phyloP scores from a whole-genome alignment of 1,140 invertebrate species.

The Sycobia sp. region DNA sequence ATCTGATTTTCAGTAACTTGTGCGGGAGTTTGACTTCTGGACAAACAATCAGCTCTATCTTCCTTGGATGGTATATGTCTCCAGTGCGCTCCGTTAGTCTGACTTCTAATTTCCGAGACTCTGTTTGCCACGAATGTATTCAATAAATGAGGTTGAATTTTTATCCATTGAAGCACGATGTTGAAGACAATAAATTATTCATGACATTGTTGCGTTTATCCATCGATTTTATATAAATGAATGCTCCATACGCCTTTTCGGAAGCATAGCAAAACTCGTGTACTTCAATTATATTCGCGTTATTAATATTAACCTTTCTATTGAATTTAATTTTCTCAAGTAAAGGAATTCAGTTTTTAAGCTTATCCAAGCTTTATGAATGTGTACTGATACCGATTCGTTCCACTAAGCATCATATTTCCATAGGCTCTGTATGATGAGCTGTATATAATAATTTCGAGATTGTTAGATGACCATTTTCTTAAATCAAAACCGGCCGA shows the following conservation, averaged over 20 bases:
- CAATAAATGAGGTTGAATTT: background rate
- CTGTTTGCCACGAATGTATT: constrained; percentile 13
- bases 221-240: too few species aligned
- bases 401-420: constrained; percentile 35
- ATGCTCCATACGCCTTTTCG: too few species aligned
- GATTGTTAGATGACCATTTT: constrained; percentile 39
- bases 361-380: constrained; percentile 17
- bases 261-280: constrained; percentile 43
- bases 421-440: constrained; percentile 40
- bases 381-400: constrained; percentile 19
- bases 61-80: background rate
- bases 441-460: constrained; percentile 13
- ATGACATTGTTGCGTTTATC: too few species aligned
- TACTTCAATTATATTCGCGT: constrained; percentile 29
- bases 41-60: background rate
- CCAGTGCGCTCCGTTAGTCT: background rate
- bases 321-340: constrained; percentile 29
- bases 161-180: constrained; percentile 13
- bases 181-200: background rate
- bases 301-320: constrained; percentile 12
- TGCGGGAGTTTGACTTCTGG: background rate
- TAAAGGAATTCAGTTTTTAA: constrained; percentile 5
- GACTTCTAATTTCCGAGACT: constrained; percentile 7
- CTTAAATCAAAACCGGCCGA: constrained; percentile 26
- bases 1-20: background rate